Conservation (phyloP, 1,140 invertebrate genomes). For the Araneus ventricosus region DNA sequence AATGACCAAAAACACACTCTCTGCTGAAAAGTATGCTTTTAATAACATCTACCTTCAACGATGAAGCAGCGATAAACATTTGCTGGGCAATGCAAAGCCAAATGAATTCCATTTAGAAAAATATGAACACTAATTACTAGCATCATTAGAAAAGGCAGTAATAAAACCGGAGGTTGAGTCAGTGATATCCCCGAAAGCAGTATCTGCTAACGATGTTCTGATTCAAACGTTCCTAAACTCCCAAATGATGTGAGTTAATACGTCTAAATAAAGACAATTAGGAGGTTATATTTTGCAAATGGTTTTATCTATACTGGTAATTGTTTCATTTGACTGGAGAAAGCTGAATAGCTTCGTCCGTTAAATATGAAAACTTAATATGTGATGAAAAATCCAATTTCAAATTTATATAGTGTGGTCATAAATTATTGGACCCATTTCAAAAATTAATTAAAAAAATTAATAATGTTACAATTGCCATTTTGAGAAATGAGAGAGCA, state of each 20-base stretch:
- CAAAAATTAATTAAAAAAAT: no score
- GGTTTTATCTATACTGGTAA: conserved; percentile 41
- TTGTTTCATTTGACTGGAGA: background rate
- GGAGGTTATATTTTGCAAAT: conserved; percentile 28
- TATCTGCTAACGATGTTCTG: conserved; percentile 10
- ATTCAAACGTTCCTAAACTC: background rate
- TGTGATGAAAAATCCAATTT: no score
- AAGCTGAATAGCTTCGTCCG: no score
- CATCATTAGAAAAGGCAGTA: conserved; percentile 42
- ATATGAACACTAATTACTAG: conserved; percentile 46
- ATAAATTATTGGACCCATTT: no score
- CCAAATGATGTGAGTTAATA: conserved; percentile 31
- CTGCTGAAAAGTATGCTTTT: background rate
- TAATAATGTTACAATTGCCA: no score
- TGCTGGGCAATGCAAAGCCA: background rate
- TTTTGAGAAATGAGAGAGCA: no score
- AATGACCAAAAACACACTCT: background rate
- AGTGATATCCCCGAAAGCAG: background rate
- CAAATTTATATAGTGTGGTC: no score
- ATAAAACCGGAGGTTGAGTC: background rate
- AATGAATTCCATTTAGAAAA: conserved; percentile 10
- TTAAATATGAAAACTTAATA: no score
- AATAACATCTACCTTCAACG: background rate
- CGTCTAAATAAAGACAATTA: conserved; percentile 11
- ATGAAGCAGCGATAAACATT: conserved; percentile 36